Evolutionary conservation across 2,113 vertebrate species (phyloP).

Genomic region (Puntigrus tetrazona): DNA sequence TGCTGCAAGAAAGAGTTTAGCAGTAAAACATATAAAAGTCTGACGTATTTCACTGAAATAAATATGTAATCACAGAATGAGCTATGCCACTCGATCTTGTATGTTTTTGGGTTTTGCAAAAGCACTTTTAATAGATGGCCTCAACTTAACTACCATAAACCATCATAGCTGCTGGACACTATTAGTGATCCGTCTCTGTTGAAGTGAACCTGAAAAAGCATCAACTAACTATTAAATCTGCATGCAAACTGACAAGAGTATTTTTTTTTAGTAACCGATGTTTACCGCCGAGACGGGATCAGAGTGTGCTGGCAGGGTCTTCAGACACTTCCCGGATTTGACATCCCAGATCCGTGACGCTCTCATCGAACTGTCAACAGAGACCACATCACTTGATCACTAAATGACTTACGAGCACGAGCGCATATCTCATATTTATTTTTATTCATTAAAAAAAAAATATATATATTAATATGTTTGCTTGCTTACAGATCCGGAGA

Average conservation of each 20-base stretch:
- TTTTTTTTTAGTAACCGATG: constrained; percentile 26
- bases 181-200: constrained; percentile 98
- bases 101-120: not conserved
- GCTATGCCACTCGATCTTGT: not conserved
- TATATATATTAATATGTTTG: not conserved
- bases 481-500: constrained; percentile 94
- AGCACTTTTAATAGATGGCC: not conserved
- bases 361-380: constrained; percentile 89
- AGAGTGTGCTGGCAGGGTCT: constrained; percentile 95
- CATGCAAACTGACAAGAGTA: not conserved
- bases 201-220: constrained; percentile 87
- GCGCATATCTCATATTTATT: not conserved
- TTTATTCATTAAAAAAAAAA: not conserved
- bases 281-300: constrained; percentile 96
- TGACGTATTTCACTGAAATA: not conserved
- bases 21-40: not conserved
- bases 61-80: not conserved
- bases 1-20: not conserved
- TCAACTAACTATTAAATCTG: not conserved
- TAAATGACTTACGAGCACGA: not conserved
- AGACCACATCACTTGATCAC: constrained; percentile 2
- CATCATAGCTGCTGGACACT: constrained; percentile 97
- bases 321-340: constrained; percentile 97
- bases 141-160: constrained; percentile 91
- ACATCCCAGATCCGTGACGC: constrained; percentile 98